A percentile compares a stretch with the other conserved stretches of the same genome.
Conservation (phyloP, 2,113 vertebrate species). For the Eonycteris spelaea region DNA sequence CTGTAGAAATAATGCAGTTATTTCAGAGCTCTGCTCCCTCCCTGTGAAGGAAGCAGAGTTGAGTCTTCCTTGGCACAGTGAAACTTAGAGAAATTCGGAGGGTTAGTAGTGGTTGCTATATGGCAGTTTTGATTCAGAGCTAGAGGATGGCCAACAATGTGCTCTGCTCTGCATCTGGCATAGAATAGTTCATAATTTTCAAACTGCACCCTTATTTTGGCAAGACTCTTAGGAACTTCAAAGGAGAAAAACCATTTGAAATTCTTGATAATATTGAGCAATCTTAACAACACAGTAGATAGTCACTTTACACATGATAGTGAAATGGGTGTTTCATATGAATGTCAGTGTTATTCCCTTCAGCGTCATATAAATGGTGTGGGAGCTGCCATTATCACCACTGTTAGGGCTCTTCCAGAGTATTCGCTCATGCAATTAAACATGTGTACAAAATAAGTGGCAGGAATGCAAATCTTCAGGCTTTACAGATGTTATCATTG, state of each 20-base stretch:
- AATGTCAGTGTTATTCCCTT: neutral
- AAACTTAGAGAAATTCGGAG: neutral
- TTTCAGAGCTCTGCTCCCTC: neutral
- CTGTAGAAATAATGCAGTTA: neutral
- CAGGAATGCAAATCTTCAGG: neutral
- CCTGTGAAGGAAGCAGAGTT: neutral
- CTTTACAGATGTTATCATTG: neutral
- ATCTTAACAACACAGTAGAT: neutral
- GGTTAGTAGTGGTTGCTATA: neutral
- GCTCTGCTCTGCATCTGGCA: neutral
- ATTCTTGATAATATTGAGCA: neutral
- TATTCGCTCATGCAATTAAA: neutral
- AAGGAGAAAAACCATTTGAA: neutral
- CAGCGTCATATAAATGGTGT: neutral
- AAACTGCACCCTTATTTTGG: neutral
- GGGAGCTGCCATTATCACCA: neutral
- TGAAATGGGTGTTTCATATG: neutral
- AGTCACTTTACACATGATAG: neutral
- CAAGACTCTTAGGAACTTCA: neutral
- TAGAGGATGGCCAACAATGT: neutral
- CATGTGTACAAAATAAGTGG: neutral
- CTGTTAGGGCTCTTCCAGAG: neutral
- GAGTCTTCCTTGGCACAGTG: neutral
- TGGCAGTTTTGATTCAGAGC: neutral
- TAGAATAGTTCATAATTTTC: neutral